Evolutionary conservation across 2,797 vertebrate genomes (phyloP), one percentile per base, ranked within the genome.

Genomic region (Australoheros facetus): DNA sequence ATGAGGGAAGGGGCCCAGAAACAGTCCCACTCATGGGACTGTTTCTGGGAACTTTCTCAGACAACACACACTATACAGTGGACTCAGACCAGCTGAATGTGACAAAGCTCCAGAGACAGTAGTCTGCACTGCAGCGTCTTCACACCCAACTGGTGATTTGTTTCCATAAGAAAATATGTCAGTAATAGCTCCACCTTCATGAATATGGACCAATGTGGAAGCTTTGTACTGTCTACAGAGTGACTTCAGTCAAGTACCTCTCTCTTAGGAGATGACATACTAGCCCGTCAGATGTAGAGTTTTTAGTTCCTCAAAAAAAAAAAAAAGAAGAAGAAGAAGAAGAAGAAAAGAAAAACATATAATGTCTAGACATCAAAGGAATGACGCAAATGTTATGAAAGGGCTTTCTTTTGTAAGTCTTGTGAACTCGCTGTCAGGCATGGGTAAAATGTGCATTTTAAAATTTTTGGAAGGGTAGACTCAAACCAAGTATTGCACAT

Each of bases 131-230:
- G 48, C 82, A 74, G 81, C 78, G 78, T 86, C 88, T 89, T 85
- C 78, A 78, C 78, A 77, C 82, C 83, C 89, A 62, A 4, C 84
- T 89, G 88, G 87, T 95, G 92, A 95, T 95, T 94, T 95, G 93
- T 91, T 94, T 94, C 92, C 91, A 95, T 95, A 94, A 95, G 93
- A 91, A 94, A 95, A 95, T 89, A 88, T 95, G 94, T 95, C 94
- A 95, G 93, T 95, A 94, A 94, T 89, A 89, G 88, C 92, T 89
- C 87, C 92, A 95, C 93, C 92, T 94, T 94, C 91, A 93, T 94
- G 91, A 94, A 95, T 93, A 94, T 92, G 91, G 92, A 91, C 92
- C 91, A 81, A 86, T 83, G 87, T 62, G 70, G 85, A 83, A 86
- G 88, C 93, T 93, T 95, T 94, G 94, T 94, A 91, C 85, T 93